Percentiles rank a stretch among this genome's conserved stretches.
Evolutionary conservation across 1,140 invertebrate genomes (phyloP).

Genomic region (Drosophila cardini): DNA sequence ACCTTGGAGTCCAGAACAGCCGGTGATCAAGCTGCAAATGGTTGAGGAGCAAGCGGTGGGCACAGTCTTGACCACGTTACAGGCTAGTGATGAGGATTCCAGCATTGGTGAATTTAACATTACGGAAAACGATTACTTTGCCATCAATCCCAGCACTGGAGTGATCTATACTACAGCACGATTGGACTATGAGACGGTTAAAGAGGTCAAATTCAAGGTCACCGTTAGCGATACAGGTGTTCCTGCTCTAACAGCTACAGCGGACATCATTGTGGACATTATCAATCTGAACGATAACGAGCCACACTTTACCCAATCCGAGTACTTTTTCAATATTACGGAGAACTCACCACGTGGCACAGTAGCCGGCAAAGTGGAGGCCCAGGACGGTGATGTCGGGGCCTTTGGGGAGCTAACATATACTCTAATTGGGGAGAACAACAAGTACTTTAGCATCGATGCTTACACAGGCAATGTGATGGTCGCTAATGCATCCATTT

Average conservation of each 20-base stretch:
- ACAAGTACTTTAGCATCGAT: conserved; percentile 90
- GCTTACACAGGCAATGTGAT: conserved; percentile 91
- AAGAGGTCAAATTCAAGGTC: conserved; percentile 91
- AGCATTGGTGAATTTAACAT: conserved; percentile 90
- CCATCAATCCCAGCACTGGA: conserved; percentile 91
- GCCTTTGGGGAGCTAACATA: conserved; percentile 91
- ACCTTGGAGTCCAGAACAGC: conserved; percentile 90
- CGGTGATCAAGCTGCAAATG: conserved; percentile 89
- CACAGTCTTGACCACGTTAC: conserved; percentile 91
- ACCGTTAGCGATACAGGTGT: conserved; percentile 92
- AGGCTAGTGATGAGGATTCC: conserved; percentile 93
- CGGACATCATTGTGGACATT: conserved; percentile 90
- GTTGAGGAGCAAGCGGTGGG: conserved; percentile 93
- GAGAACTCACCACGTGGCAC: conserved; percentile 91
- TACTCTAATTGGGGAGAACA: conserved; percentile 89
- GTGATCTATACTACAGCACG: conserved; percentile 91
- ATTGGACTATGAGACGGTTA: conserved; percentile 93
- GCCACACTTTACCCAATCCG: conserved; percentile 89
- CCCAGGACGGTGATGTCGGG: conserved; percentile 91
- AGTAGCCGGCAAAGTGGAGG: conserved; percentile 89
- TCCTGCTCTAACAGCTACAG: conserved; percentile 91
- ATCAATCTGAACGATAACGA: conserved; percentile 95
- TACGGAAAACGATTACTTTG: conserved; percentile 88
- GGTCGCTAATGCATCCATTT: conserved; percentile 89
- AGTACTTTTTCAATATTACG: conserved; percentile 89